Conservation (phyloP, 2,113 vertebrate species). For the Chloebia gouldiae region DNA sequence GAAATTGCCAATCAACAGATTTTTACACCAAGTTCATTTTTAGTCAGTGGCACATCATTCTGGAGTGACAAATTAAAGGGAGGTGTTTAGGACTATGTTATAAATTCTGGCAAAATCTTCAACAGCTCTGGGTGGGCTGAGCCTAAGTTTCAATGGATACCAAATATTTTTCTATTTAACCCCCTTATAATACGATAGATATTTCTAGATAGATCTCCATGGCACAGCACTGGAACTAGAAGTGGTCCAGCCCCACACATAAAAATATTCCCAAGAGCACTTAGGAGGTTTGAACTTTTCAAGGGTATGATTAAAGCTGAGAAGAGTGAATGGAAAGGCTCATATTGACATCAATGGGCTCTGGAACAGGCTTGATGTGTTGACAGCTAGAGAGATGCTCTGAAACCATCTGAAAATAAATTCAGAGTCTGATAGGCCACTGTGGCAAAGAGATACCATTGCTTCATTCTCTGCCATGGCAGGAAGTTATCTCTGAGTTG, state of each 20-base stretch:
- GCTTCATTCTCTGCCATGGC: slow-evolving; percentile 25
- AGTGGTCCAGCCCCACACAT: not conserved
- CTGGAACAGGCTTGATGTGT: slow-evolving; percentile 16
- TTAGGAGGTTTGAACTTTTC: not conserved
- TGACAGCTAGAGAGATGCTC: slow-evolving; percentile 31
- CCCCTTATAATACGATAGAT: not conserved
- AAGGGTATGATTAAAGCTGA: not conserved
- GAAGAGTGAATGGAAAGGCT: not conserved
- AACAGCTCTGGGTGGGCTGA: slow-evolving; percentile 23
- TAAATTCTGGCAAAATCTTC: slow-evolving; percentile 41
- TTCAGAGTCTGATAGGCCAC: slow-evolving; percentile 11
- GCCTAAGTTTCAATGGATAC: slow-evolving; percentile 16
- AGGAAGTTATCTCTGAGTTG: slow-evolving; percentile 47
- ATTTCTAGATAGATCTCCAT: not conserved
- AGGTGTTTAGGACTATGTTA: slow-evolving; percentile 46
- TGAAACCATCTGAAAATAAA: slow-evolving; percentile 51
- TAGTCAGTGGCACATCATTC: slow-evolving; percentile 14
- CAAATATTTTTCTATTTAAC: slow-evolving; percentile 50
- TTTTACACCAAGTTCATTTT: slow-evolving; percentile 36
- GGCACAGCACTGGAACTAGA: not conserved
- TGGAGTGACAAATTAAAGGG: slow-evolving; percentile 28
- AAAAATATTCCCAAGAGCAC: not conserved
- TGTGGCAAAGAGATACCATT: slow-evolving; percentile 30
- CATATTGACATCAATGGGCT: not conserved
- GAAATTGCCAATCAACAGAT: slow-evolving; percentile 58